Evolutionary conservation across 2,113 vertebrate genomes (phyloP).

Genomic region (Myanophis thanlyinensis): DNA sequence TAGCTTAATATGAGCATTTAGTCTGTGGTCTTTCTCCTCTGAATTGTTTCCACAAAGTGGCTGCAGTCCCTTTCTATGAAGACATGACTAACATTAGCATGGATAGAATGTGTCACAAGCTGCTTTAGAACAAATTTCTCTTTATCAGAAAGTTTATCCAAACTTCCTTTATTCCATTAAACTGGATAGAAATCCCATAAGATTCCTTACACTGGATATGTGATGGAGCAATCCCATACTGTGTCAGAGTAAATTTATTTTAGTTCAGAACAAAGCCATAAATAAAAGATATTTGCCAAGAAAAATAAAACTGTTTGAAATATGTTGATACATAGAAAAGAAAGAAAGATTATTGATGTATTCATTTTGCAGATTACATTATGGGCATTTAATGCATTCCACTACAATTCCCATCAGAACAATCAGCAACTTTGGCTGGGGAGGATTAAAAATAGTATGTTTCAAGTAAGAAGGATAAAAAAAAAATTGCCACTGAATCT

Average conservation of each 20-base stretch:
- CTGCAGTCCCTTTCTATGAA: not conserved
- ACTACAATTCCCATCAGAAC: not conserved
- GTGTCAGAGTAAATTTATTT: conserved; percentile 7
- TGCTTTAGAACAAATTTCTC: conserved; percentile 24
- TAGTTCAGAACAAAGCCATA: conserved; percentile 30
- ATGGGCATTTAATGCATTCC: not conserved
- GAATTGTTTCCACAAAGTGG: not conserved
- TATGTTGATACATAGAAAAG: not conserved
- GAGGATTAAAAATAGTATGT: not conserved
- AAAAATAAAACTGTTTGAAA: not conserved
- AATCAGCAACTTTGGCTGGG: not conserved
- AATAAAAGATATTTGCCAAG: not conserved
- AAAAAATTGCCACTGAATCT: not conserved
- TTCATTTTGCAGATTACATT: not conserved
- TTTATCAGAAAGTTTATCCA: conserved; percentile 24
- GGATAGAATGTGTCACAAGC: not conserved
- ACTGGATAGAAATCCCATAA: conserved; percentile 25
- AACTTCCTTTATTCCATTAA: conserved; percentile 11
- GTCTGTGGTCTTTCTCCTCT: not conserved
- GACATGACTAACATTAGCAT: not conserved
- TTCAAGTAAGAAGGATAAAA: not conserved
- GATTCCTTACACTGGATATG: conserved; percentile 14
- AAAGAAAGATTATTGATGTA: not conserved
- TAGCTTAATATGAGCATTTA: not conserved
- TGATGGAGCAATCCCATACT: not conserved